These are phyloP conservation scores for Oryzaephilus surinamensis DNA, from an alignment of 1,140 invertebrate genomes.

Conservation along the genomic window DNA sequence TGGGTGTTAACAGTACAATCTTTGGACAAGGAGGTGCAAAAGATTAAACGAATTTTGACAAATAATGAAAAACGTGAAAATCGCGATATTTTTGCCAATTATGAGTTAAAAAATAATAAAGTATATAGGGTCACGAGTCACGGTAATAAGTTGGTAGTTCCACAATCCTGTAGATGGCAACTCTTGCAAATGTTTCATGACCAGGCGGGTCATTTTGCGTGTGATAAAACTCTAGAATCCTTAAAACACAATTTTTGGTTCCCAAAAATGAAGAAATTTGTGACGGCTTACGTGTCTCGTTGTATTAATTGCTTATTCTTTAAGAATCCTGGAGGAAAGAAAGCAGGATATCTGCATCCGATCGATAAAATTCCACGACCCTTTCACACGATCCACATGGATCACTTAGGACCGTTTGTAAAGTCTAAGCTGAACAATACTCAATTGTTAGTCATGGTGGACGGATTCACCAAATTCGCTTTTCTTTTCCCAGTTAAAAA, in stretches of 20 bases:
- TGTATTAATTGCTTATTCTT: constrained; percentile 17
- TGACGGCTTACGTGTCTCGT: constrained; percentile 11
- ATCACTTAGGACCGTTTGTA: constrained; percentile 19
- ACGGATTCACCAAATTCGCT: constrained; percentile 31
- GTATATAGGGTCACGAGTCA: constrained; percentile 18
- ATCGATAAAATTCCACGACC: constrained; percentile 9
- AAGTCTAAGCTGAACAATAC: constrained; percentile 19
- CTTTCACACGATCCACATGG: constrained; percentile 15
- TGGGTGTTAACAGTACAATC: constrained; percentile 2
- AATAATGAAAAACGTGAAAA: constrained; percentile 8
- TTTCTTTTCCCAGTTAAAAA: constrained; percentile 4
- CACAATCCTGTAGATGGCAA: constrained; percentile 19
- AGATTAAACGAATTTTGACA: constrained; percentile 1
- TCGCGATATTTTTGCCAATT: constrained; percentile 20
- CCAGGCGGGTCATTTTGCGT: constrained; percentile 27
- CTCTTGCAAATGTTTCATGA: constrained; percentile 27
- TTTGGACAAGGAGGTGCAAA: background rate
- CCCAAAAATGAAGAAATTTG: constrained; percentile 12
- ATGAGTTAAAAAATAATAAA: constrained; percentile 15
- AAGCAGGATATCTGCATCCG: constrained; percentile 14
- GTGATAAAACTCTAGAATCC: constrained; percentile 24
- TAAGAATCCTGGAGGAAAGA: constrained; percentile 10
- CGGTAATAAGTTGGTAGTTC: constrained; percentile 25
- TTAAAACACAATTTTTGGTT: constrained; percentile 28
- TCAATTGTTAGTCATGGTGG: too few species aligned